Conservation (phyloP, 30 jellyfish, hydroid and myxozoan species). For the Aurelia aurita region DNA sequence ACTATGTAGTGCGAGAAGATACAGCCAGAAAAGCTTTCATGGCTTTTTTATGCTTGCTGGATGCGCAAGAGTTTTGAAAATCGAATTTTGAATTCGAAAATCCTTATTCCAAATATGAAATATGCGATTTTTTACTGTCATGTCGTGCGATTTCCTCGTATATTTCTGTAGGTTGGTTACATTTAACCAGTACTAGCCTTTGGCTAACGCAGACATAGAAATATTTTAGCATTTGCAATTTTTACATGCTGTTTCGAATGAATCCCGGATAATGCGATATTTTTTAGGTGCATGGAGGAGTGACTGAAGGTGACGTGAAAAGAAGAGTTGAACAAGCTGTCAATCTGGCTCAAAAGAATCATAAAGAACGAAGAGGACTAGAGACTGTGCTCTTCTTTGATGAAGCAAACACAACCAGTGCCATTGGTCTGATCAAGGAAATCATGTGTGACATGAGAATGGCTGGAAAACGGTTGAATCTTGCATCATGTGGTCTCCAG, state of each 20-base stretch:
- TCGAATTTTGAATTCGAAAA: too few species aligned
- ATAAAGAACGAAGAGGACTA: neutral
- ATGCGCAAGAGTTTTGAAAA: too few species aligned
- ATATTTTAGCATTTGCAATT: neutral
- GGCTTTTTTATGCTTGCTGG: too few species aligned
- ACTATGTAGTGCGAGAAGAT: too few species aligned
- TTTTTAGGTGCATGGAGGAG: slow-evolving; percentile 82
- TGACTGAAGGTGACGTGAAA: slow-evolving; percentile 49
- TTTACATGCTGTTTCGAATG: neutral
- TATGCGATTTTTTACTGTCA: too few species aligned
- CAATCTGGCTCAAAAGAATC: slow-evolving; percentile 54
- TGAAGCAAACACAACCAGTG: slow-evolving; percentile 79
- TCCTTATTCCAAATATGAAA: too few species aligned
- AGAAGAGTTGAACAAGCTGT: slow-evolving; percentile 55
- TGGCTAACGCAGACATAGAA: too few species aligned
- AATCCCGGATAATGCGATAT: neutral
- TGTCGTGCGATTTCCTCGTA: too few species aligned
- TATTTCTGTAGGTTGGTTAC: too few species aligned
- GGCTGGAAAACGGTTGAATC: slow-evolving; percentile 64
- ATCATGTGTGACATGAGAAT: slow-evolving; percentile 69
- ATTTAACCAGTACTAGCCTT: too few species aligned
- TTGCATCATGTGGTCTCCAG: slow-evolving; percentile 57
- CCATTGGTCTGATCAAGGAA: slow-evolving; percentile 67
- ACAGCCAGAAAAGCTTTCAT: too few species aligned
- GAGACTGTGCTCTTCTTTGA: slow-evolving; percentile 65